These are phyloP conservation scores for Hylia prasina DNA, from an alignment of 2,113 vertebrate genomes.

Conservation along the genomic window DNA sequence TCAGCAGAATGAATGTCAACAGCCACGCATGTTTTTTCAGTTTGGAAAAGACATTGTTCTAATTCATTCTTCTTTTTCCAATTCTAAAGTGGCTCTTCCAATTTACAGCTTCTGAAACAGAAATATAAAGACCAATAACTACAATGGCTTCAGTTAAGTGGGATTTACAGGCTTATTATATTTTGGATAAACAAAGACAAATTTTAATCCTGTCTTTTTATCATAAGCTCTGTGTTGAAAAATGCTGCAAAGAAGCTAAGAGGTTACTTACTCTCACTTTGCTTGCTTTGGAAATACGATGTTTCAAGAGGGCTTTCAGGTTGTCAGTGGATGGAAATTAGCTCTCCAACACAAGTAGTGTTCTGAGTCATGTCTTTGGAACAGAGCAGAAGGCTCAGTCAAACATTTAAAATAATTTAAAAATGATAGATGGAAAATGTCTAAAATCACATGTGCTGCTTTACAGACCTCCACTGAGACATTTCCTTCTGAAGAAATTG, in stretches of 20 bases:
- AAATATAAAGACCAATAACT: not conserved
- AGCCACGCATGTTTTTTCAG: not conserved
- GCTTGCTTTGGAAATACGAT: not conserved
- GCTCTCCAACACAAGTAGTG: not conserved
- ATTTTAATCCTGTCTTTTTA: not conserved
- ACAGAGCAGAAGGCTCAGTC: not conserved
- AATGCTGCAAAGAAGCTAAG: not conserved
- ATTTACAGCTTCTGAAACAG: not conserved
- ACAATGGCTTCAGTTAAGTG: not conserved
- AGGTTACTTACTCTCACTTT: not conserved
- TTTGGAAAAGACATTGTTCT: not conserved
- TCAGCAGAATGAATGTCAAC: not conserved
- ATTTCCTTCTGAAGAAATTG: not conserved
- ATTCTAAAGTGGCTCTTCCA: not conserved
- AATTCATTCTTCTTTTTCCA: not conserved
- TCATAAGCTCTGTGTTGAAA: not conserved
- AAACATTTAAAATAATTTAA: not conserved
- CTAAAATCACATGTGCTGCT: not conserved
- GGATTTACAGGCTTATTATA: not conserved
- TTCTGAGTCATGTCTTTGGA: not conserved
- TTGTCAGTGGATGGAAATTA: not conserved
- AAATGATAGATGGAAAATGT: not conserved
- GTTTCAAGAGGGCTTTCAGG: not conserved
- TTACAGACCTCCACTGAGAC: slow-evolving; percentile 15
- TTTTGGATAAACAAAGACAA: not conserved